Evolutionary conservation across 1,140 invertebrate species (phyloP).

Genomic region (Trichonephila inaurata): DNA sequence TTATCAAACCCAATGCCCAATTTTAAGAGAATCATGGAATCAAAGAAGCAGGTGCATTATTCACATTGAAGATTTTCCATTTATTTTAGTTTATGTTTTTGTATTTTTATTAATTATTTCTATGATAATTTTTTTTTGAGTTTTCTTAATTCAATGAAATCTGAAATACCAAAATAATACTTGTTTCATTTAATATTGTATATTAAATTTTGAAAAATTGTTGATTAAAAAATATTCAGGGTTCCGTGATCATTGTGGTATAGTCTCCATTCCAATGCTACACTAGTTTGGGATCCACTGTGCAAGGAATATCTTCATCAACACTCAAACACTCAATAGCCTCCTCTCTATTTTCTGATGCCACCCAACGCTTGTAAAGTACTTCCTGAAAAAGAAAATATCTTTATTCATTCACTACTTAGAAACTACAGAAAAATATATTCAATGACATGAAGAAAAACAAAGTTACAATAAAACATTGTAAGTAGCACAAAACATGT

Average conservation of each 20-base stretch:
- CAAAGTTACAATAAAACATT: too few relatives aligned
- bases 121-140: constrained; percentile 6
- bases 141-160: neutral
- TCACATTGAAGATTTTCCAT: neutral
- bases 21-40: neutral
- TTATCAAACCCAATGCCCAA: neutral
- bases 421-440: neutral
- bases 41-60: too few relatives aligned
- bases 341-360: constrained; percentile 81
- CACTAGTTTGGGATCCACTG: neutral
- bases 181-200: constrained; percentile 3
- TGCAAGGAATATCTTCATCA: neutral
- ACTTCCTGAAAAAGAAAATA: constrained; percentile 82
- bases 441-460: neutral
- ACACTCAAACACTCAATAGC: neutral
- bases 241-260: neutral
- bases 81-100: neutral
- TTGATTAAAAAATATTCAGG: neutral
- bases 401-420: too few relatives aligned
- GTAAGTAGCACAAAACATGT: too few relatives aligned
- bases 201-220: neutral
- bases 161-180: neutral
- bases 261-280: neutral
- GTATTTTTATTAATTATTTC: constrained; percentile 22
- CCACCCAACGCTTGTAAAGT: constrained; percentile 83